phyloP scores from a whole-genome alignment of 1,140 invertebrate species.

The Atta texana region DNA sequence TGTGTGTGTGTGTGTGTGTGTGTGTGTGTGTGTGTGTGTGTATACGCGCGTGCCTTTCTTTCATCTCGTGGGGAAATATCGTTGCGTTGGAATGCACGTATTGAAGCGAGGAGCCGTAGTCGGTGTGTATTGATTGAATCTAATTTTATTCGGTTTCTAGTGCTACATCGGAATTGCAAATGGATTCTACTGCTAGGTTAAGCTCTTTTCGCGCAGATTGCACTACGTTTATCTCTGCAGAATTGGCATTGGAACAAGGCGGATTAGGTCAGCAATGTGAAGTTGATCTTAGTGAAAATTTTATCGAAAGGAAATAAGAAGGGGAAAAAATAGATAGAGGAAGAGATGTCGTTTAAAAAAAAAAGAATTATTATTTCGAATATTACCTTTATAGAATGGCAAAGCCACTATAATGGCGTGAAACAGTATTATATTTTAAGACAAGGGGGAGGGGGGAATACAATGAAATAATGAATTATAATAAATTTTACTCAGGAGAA shows the following conservation, averaged over 20 bases:
- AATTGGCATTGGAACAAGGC: constrained; percentile 42
- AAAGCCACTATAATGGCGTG: no score
- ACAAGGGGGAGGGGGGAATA: no score
- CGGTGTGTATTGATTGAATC: constrained; percentile 50
- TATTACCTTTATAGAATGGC: neutral
- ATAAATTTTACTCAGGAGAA: no score
- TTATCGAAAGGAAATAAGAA: neutral
- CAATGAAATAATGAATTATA: no score
- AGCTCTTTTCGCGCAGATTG: constrained; percentile 30
- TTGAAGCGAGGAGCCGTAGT: constrained; percentile 2
- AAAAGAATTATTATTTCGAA: neutral
- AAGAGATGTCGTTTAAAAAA: neutral
- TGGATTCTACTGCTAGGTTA: neutral
- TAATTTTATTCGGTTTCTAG: constrained; percentile 50
- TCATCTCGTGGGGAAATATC: constrained; percentile 26
- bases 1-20: no score
- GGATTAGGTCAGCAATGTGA: constrained; percentile 25
- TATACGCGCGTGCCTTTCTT: constrained; percentile 21
- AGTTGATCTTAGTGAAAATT: constrained; percentile 32
- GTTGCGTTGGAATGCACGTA: constrained; percentile 43
- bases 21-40: neutral
- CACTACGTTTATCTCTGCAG: constrained; percentile 4
- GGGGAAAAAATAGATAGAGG: neutral
- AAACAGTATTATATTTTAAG: no score
- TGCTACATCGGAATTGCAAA: constrained; percentile 53